Conservation (phyloP, 2,113 vertebrate species). For the Sapajus apella region DNA sequence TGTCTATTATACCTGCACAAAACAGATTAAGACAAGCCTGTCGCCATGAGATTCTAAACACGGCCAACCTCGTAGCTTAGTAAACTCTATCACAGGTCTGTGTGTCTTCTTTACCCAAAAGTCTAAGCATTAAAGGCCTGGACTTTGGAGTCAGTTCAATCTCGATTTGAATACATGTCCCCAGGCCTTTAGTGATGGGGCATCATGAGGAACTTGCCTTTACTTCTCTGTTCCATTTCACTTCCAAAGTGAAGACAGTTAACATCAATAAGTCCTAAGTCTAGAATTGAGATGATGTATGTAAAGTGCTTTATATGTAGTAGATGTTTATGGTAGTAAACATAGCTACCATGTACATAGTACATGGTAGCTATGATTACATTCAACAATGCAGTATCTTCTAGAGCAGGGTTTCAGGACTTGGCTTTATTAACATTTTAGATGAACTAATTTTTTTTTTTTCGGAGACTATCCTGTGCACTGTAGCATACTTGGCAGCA, state of each 20-base stretch:
- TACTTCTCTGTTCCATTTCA: neutral
- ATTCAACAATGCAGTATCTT: neutral
- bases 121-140: neutral
- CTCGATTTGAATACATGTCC: neutral
- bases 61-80: neutral
- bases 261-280: neutral
- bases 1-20: neutral
- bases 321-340: neutral
- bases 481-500: no score
- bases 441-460: no score
- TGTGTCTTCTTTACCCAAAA: neutral
- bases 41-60: neutral
- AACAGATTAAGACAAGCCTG: neutral
- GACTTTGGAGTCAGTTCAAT: neutral
- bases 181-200: neutral
- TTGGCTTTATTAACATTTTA: rapidly evolving
- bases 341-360: no score
- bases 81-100: neutral
- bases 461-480: no score
- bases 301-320: rapidly evolving
- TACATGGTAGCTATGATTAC: no score
- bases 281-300: neutral
- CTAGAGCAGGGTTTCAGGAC: neutral
- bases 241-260: neutral
- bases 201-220: neutral